Base-by-base conservation (phyloP, 1,140 invertebrate species). In the Aphaenogaster rudis region DNA sequence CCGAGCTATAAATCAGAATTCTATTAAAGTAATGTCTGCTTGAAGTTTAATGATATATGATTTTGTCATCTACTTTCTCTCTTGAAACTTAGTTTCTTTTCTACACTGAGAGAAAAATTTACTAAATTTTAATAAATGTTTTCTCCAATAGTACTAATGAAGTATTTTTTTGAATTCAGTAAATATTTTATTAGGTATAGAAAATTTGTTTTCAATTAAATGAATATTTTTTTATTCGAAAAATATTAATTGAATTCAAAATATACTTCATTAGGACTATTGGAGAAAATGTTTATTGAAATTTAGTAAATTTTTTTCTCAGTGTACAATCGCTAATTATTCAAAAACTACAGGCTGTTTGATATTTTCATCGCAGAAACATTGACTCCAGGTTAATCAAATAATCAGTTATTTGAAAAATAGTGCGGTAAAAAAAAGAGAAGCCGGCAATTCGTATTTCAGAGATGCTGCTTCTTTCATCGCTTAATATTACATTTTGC, bases 41-140 rank as follows among this genome's bases (percentile, higher is more conserved):
- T 15, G 6, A 76, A 42, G 15, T 76, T 45, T 3, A 28, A 33
- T n/a, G 8, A 45, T 45, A 77, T 45, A 61, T 59, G 15, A 76
- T 33, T 63, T 63, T 48, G 9, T 63, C 42, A 17, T 63, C 28
- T n/a, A 45, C 21, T 33, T 33, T 78, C 28, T 77, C 21, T 77
- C 13, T 1, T n/a, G 54, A 42, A 77, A n/a, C 4, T 45, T 28
- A 15, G 52, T 79, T 36, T 36, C 15, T 6, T 39, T 28, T 57
- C 6, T 15, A 21, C 28, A 28, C 28, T 28, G 28, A 28, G 28
- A 28, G 28, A 28, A 28, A 28, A 28, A 28, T 28, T 28, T 28
- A 28, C 28, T 28, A 28, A 28, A 28, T 28, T 28, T 28, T 0
- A 28, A 28, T 28, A 28, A 28, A 28, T 28, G 28, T 28, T 28